Conservation (phyloP, 2,113 vertebrate species). For the Trochalopteron elliotii region DNA sequence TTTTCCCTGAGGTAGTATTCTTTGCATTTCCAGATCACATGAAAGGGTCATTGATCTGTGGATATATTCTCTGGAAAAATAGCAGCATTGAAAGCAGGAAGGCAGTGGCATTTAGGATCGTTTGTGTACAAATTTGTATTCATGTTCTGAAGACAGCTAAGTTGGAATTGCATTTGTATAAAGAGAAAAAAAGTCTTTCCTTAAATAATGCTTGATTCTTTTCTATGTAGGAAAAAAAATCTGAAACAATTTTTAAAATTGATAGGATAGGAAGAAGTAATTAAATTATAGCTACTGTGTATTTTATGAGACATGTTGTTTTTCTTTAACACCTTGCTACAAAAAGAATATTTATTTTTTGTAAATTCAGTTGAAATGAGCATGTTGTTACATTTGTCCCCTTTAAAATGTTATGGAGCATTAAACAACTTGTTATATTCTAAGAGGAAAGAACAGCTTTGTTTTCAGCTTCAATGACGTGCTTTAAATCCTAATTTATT, state of each 20-base stretch:
- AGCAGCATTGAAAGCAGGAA: not conserved
- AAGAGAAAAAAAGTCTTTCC: not conserved
- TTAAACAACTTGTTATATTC: not conserved
- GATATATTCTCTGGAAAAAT: slow-evolving; percentile 7
- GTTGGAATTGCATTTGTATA: not conserved
- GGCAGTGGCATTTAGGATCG: slow-evolving; percentile 10
- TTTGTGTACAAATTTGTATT: not conserved
- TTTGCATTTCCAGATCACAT: slow-evolving; percentile 32
- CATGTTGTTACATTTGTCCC: not conserved
- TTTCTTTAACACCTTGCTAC: not conserved
- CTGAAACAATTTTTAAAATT: not conserved
- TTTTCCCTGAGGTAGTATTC: not conserved
- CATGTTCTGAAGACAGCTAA: not conserved
- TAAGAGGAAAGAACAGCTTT: not conserved
- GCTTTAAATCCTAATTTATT: not conserved
- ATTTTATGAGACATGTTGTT: not conserved
- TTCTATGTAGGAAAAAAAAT: not conserved
- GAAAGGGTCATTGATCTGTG: slow-evolving; percentile 6
- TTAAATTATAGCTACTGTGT: not conserved
- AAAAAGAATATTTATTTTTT: not conserved
- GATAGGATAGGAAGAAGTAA: not conserved
- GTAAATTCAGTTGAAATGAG: not conserved
- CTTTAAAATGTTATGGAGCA: not conserved
- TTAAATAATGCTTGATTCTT: not conserved
- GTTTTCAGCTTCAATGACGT: not conserved